Base-by-base conservation (phyloP, 2,888 invertebrate species). In the Parasteatoda lunata region DNA sequence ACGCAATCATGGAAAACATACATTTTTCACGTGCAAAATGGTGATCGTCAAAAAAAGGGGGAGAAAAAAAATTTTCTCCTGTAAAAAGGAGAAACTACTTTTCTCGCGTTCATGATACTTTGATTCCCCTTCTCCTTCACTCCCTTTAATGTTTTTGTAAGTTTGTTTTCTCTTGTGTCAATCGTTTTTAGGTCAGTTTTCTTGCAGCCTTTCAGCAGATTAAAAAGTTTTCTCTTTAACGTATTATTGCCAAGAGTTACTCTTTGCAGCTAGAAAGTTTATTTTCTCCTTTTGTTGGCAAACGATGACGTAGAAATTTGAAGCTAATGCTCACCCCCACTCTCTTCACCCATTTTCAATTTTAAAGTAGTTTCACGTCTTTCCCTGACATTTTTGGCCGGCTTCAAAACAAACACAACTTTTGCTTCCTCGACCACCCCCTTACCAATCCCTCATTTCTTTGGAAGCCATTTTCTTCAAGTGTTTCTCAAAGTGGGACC, bases 21-120 rank as follows among this genome's bases (percentile, higher is more conserved):
- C 87, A 87, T 87, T 87, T 86, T 87, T 87, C 87, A 87, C 87
- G 81, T 86, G 86, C 85, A 85, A 85, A 85, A 85, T 85, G 80
- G 80, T 84, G 47, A 70, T 79, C 48, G 68, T 47, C 8, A 66
- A 77, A 72, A 48, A 71, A 79, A 69, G 71, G 65, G 59, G 68
- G 68, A 77, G 45, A 9, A 15, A 15, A 68, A 66, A 68, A 68
- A 15, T n/a, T 59, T 59, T 76, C 77, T 30, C 71, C 72, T 48
- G 52, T 72, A 84, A 84, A 77, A 65, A 83, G 59, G 59, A 69
- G 82, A 76, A 76, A 69, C 52, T 81, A 77, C 83, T 72, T 84
- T 84, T 84, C 73, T 77, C 82, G 59, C 75, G 69, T 52, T 82
- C 82, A 82, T 54, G 83, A 52, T 71, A 76, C 85, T 85, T 80